Base-by-base conservation (phyloP, 2,113 vertebrate genomes). In the Oceanites oceanicus region DNA sequence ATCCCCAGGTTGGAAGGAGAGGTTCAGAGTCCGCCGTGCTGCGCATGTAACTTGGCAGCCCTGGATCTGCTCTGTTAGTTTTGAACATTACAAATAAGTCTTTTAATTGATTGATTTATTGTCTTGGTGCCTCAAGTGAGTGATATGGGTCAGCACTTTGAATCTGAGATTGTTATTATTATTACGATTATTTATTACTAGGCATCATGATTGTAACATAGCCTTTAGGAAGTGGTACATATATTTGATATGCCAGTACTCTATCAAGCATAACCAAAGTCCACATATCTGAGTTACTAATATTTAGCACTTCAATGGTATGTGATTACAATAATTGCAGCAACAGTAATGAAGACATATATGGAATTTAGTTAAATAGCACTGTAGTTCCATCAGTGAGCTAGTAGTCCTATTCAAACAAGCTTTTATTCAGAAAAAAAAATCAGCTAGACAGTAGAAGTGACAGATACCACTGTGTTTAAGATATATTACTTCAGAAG, bases 181-280 rank as follows among this genome's bases (percentile, higher is more conserved):
- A 58, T 47, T 75, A 56, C 32, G 68, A 58, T 47, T 94, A 88
- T 91, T 95, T 96, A 90, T 94, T 93, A 65, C 80, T 90, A 96
- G 90, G 94, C 94, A 97, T 95, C 85, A 96, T 92, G 96, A 97
- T 96, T 97, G 97, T 97, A 97, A 97, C 61, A 95, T 97, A 96
- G 90, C 81, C 85, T 94, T 92, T 96, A 97, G 96, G 72, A 97
- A 96, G 88, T 93, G 94, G 53, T 96, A 94, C 66, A 44, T 96
- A 90, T 81, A 96, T 94, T 96, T 89, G 47, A 91, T 93, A 97
- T 96, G 75, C 87, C 93, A 91, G 62, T 97, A 95, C 86, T 97
- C 92, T 97, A 93, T 88, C 59, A 84, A 96, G 94, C 92, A 75
- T 97, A 97, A 97, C 97, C 97, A 97, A 97, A 97, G 97, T 83